Evolutionary conservation across 1,140 invertebrate genomes (phyloP), one percentile per base, ranked within the genome.

Genomic region (Hylaeus anthracinus): DNA sequence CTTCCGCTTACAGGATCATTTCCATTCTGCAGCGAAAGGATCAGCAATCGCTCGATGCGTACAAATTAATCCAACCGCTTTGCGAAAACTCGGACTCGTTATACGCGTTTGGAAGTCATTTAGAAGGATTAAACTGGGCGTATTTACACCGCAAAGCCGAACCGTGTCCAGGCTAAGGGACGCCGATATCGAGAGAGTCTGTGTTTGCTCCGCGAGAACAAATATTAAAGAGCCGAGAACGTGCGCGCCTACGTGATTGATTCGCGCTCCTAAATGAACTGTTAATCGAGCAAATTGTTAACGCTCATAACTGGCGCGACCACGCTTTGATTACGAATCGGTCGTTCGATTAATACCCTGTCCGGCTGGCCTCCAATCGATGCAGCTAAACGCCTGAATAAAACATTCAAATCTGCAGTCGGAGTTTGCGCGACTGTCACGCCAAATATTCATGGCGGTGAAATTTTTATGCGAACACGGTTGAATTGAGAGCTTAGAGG

Each of bases 201-300:
- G 3, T 66, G n/a, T 67, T 58, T 26, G 15, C 37, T 9, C n/a
- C 6, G 5, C 1, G 0, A 1, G 37, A 14, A 10, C 48, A 72
- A 79, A 79, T 72, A 79, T 72, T 78, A 63, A 55, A 79, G 67
- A 26, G 12, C 26, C 63, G 14, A 15, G 26, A 26, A 26, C 26
- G 26, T 26, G 8, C 6, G n/a, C 10, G 0, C 10, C 6, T 43
- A 14, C 58, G 53, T 45, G 61, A 71, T 58, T 74, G 77, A 26
- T 74, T 58, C 53, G 14, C 14, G 26, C 1, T 14, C n/a, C 43
- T 51, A 66, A 79, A 73, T 73, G 71, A 73, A 73, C 61, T 73
- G 70, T 79, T 73, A 79, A 73, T 79, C 41, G 61, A 41, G 51
- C 48, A 51, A 74, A 79, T 74, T 79, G 77, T 73, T 74, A 74